Conservation (phyloP, 2,113 vertebrate species). For the Anolis carolinensis region DNA sequence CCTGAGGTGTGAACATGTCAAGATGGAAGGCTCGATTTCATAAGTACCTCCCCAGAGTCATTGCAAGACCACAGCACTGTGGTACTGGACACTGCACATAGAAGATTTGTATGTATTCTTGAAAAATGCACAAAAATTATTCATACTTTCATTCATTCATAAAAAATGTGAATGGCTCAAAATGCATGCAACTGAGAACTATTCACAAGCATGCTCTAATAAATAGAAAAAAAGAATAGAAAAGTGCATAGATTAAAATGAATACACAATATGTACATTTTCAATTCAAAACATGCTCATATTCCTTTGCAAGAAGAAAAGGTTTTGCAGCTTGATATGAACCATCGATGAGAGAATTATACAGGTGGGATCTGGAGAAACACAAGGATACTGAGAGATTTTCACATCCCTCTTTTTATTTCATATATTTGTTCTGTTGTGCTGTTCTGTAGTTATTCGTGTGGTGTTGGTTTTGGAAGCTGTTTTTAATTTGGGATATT, state of each 20-base stretch:
- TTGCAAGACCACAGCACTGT: too few relatives aligned
- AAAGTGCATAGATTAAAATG: too few relatives aligned
- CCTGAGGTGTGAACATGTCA: too few relatives aligned
- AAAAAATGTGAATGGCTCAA: too few relatives aligned
- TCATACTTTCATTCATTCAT: too few relatives aligned
- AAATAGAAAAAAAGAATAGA: too few relatives aligned
- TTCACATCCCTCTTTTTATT: not conserved
- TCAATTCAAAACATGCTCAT: not conserved
- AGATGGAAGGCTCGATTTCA: too few relatives aligned
- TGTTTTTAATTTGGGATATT: not conserved
- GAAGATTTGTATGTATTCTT: too few relatives aligned
- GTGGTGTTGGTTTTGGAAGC: not conserved
- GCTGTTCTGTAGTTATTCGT: not conserved
- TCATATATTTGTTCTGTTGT: not conserved
- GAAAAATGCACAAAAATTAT: too few relatives aligned
- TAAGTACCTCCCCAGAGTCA: too few relatives aligned
- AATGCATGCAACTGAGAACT: not conserved
- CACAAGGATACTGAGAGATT: too few relatives aligned
- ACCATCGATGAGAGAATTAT: not conserved
- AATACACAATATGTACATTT: not conserved
- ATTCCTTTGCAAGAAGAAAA: not conserved
- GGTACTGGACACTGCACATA: too few relatives aligned
- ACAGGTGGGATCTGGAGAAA: not conserved
- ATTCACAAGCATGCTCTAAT: not conserved
- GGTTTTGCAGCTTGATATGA: not conserved